A percentile compares a stretch with the other conserved stretches of the same genome.
Conservation (phyloP, 2,797 vertebrate genomes). For the Chelon auratus region DNA sequence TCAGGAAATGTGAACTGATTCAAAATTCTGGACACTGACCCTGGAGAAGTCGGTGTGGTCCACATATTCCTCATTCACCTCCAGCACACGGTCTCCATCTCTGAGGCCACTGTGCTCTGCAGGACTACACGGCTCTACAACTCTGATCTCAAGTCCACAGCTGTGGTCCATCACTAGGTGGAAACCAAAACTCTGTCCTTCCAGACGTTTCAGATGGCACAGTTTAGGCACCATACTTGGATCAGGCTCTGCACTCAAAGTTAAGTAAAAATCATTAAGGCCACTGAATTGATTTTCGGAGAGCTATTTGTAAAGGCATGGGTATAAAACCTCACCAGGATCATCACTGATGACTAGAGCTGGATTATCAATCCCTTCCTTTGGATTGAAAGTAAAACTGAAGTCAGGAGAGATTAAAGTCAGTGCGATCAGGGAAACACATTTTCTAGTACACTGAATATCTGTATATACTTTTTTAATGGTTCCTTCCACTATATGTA, state of each 20-base stretch:
- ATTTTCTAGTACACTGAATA: too few species aligned
- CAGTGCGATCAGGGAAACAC: neutral
- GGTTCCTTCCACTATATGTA: too few species aligned
- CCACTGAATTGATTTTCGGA: neutral
- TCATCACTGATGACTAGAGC: constrained; percentile 87
- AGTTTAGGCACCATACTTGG: constrained; percentile 75
- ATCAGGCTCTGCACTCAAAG: constrained; percentile 65
- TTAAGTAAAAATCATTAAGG: neutral
- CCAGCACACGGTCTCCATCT: constrained; percentile 90
- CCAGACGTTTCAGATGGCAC: constrained; percentile 86
- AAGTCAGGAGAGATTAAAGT: constrained; percentile 6
- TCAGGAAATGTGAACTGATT: too few species aligned
- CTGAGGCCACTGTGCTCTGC: constrained; percentile 88
- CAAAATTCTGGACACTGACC: constrained; percentile 77
- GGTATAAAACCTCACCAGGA: constrained; percentile 71
- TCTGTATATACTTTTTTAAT: too few species aligned
- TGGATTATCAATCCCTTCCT: constrained; percentile 96
- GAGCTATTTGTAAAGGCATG: neutral
- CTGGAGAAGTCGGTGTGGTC: constrained; percentile 80
- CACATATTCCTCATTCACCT: constrained; percentile 89
- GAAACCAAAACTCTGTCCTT: constrained; percentile 88
- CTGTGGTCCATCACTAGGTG: constrained; percentile 76
- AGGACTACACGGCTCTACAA: constrained; percentile 85
- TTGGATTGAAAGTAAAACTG: constrained; percentile 95
- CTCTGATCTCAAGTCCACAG: constrained; percentile 81